Conservation (phyloP, 2,888 invertebrate species). For the Arge pagana region DNA sequence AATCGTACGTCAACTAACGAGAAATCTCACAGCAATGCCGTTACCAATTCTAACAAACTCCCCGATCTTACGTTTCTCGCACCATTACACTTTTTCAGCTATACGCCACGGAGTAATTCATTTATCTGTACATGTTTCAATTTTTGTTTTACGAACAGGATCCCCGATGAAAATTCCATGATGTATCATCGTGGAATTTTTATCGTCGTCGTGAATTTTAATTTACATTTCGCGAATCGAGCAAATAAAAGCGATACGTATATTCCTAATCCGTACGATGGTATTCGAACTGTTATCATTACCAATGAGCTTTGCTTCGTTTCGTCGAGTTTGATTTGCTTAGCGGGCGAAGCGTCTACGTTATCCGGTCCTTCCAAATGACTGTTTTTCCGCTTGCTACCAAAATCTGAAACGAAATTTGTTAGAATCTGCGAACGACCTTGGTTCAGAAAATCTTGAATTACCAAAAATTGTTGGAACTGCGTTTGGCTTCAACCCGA, state of each 20-base stretch:
- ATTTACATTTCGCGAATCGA: neutral
- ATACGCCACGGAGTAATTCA: too few relatives aligned
- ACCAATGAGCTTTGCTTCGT: too few relatives aligned
- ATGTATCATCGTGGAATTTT: too few relatives aligned
- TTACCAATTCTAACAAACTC: too few relatives aligned
- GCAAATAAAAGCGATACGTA: too few relatives aligned
- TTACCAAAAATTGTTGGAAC: constrained; percentile 35
- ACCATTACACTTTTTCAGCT: too few relatives aligned
- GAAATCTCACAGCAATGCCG: neutral
- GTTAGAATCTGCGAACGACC: constrained; percentile 10
- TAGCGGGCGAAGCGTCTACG: neutral
- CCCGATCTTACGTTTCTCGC: too few relatives aligned
- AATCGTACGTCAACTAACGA: neutral
- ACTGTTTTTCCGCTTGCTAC: constrained; percentile 4
- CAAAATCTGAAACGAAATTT: neutral
- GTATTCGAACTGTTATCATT: too few relatives aligned
- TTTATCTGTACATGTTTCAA: too few relatives aligned
- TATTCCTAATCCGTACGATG: too few relatives aligned
- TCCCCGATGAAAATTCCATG: too few relatives aligned
- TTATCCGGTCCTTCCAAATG: neutral
- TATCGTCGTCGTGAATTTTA: neutral
- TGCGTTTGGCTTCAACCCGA: constrained; percentile 30
- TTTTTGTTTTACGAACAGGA: too few relatives aligned
- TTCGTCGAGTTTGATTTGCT: constrained; percentile 9
- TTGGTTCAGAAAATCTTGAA: constrained; percentile 9